Evolutionary conservation across 2,113 vertebrate genomes (phyloP), one percentile per base, ranked within the genome.

Genomic region (Sinocyclocheilus grahami): DNA sequence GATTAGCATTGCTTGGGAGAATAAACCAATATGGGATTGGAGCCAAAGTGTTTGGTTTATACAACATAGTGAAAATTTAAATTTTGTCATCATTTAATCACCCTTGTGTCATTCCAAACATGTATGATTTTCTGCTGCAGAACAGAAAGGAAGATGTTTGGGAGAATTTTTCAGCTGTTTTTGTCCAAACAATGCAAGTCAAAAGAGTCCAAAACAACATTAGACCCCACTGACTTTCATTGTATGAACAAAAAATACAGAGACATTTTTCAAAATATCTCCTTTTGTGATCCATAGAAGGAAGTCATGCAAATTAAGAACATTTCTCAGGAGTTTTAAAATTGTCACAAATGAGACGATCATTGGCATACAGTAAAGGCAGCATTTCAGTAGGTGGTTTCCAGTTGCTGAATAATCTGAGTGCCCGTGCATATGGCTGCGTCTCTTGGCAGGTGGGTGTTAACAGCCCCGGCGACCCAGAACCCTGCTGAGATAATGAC

Each of bases 1-100:
- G 60, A 67, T 82, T 82, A 39, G 60, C 39, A 27, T 39, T 67
- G 79, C 79, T 65, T 82, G 39, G 79, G 39, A 81, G 63, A 81
- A 48, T 67, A 30, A 82, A 24, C 79, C n/a, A 46, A 82, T 67
- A 18, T 67, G 79, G 24, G 13, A 48, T 67, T 42, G 58, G 79
- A 20, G 79, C 42, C n/a, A 67, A 48, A 18, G 62, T 65, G 78
- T 46, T 46, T 46, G 58, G 58, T 62, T 62, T n/a, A 62, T 62
- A 22, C 58, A 62, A 62, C 22, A 18, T 55, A 1, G 33, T 62
- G 11, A 46, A 74, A 74, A 74, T 72, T 9, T 42, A n/a, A 13
- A 74, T 74, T 74, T 9, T 42, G 10, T 74, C 33, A 2, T 71
- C 69, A 48, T 75, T 75, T 24, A 24, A 2, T n/a, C n/a, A 24